phyloP scores from a whole-genome alignment of 1,140 invertebrate genomes.

The Drosophila pectinifera region DNA sequence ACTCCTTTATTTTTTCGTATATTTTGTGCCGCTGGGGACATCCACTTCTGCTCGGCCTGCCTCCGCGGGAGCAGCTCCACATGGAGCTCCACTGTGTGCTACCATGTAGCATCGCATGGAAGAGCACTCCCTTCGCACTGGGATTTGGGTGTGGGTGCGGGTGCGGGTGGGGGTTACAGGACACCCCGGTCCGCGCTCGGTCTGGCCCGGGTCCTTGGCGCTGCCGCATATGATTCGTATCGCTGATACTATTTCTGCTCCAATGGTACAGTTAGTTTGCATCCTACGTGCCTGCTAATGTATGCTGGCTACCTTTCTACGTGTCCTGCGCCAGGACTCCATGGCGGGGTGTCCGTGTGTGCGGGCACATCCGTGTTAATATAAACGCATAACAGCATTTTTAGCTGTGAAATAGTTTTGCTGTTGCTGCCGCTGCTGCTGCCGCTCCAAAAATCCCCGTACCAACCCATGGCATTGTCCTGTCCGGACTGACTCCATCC shows the following conservation, averaged over 20 bases:
- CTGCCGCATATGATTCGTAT: slow-evolving; percentile 81
- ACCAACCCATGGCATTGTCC: slow-evolving; percentile 13
- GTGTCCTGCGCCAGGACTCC: slow-evolving; percentile 23
- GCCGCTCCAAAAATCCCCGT: slow-evolving; percentile 6
- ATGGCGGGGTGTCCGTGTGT: slow-evolving; percentile 12
- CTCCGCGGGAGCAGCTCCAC: slow-evolving; percentile 1
- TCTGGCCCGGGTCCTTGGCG: slow-evolving; percentile 55
- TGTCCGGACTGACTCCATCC: slow-evolving; percentile 23
- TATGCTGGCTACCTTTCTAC: slow-evolving; percentile 52
- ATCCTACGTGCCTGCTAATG: slow-evolving; percentile 79
- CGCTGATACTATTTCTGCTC: slow-evolving; percentile 75
- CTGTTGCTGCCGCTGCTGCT: slow-evolving; percentile 39
- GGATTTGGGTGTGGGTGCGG: slow-evolving; percentile 8
- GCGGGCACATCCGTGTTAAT: slow-evolving; percentile 69
- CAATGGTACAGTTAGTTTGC: slow-evolving; percentile 77
- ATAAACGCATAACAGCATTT: slow-evolving; percentile 80
- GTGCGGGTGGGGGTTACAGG: too few species aligned
- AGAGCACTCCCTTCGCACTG: slow-evolving; percentile 15
- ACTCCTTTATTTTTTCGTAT: too few species aligned
- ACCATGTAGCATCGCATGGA: slow-evolving; percentile 22
- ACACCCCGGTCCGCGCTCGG: slow-evolving; percentile 25
- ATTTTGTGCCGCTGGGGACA: neutral
- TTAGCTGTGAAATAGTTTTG: slow-evolving; percentile 79
- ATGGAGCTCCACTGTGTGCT: slow-evolving; percentile 26
- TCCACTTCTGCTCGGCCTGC: slow-evolving; percentile 2